phyloP scores from a whole-genome alignment of 2,113 vertebrate genomes.

The Scophthalmus maximus region DNA sequence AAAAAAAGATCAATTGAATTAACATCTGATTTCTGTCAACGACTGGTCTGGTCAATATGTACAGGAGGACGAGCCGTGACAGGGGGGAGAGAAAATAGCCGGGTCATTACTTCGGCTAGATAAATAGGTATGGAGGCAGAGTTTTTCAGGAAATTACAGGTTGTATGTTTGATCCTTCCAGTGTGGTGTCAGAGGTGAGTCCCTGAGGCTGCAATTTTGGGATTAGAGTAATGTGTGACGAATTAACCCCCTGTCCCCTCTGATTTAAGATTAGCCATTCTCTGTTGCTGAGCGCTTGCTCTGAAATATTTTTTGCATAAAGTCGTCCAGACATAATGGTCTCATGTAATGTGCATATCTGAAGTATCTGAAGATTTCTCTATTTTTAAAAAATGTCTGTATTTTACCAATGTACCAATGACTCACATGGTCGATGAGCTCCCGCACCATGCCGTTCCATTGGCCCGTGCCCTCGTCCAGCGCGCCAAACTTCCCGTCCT shows the following conservation, averaged over 20 bases:
- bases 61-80: constrained; percentile 27
- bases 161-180: constrained; percentile 42
- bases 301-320: constrained; percentile 48
- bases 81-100: constrained; percentile 29
- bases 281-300: constrained; percentile 10
- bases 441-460: constrained; percentile 98
- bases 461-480: constrained; percentile 92
- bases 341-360: too few species aligned
- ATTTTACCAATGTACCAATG: too few species aligned
- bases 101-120: constrained; percentile 53
- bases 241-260: constrained; percentile 38
- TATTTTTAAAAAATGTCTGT: too few species aligned
- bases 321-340: constrained; percentile 11
- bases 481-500: constrained; percentile 94
- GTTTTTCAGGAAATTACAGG: constrained; percentile 57
- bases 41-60: constrained; percentile 40
- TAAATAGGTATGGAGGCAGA: constrained; percentile 32
- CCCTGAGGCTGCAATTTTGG: constrained; percentile 31
- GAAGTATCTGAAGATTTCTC: background rate
- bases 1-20: constrained; percentile 59
- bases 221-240: constrained; percentile 53
- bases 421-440: constrained; percentile 98
- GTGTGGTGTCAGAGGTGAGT: constrained; percentile 51
- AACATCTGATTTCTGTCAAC: constrained; percentile 68
- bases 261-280: constrained; percentile 39